Evolutionary conservation across 2,888 invertebrate genomes (phyloP), one percentile per base, ranked within the genome.

Genomic region (Amblyjoppa fuscipennis): DNA sequence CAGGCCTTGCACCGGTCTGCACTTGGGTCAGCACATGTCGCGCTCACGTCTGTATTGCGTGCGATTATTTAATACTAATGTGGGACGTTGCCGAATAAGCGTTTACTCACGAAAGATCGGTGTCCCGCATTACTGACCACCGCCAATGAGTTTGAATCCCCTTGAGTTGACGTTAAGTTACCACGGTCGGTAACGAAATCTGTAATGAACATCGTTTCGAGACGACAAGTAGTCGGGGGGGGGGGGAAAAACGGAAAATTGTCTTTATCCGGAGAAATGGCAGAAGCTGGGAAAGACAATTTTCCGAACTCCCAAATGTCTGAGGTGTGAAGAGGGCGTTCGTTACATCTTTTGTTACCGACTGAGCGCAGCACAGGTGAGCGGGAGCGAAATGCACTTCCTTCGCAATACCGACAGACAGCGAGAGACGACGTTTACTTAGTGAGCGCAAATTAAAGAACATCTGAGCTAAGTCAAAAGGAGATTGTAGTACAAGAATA

Each of bases 51-150:
- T 11, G 34, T n/a, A 16, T 73, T 20, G n/a, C 28, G 64, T 51
- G 51, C 66, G 73, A 73, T 80, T 64, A 80, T 73, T 73, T 68
- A 73, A 66, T 61, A 53, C 20, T 69, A 59, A 77, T 56, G 68
- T 68, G 78, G 59, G 20, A 73, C 73, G 59, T 68, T 78, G 78
- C 38, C 25, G 49, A 74, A 28, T 34, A 45, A 69, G 77, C 71
- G 25, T 56, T 73, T 73, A 38, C 31, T 61, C 25, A 31, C 53
- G 25, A 16, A 45, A 45, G 38, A 69, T 45, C 70, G 66, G n/a
- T 20, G 73, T 51, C 13, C n/a, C n/a, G 38, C 7, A 61, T 53
- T 45, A 73, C 83, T 78, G 83, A 78, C 83, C 59, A 34, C 45
- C 34, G 49, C 51, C 77, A 71, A 64, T 31, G 77, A 59, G 59